Conservation (phyloP, 2,888 invertebrate species). For the Amaurobius ferox region DNA sequence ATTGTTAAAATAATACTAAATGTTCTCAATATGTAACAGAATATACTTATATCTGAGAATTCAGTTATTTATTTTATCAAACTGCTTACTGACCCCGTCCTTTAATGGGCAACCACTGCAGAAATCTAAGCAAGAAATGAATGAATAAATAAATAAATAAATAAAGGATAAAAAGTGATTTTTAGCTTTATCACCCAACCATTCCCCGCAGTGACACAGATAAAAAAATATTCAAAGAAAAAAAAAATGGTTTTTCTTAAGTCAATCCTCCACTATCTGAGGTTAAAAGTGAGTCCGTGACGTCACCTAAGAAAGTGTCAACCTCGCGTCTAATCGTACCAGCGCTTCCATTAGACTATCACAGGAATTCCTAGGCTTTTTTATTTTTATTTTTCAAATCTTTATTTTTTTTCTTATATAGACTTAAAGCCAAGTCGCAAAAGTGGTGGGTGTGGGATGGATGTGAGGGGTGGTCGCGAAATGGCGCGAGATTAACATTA, state of each 20-base stretch:
- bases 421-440: constrained; percentile 40
- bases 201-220: background rate
- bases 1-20: no score
- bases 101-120: no score
- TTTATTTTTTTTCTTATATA: constrained; percentile 37
- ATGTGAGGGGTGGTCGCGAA: constrained; percentile 13
- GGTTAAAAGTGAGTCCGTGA: constrained; percentile 69
- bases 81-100: no score
- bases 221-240: background rate
- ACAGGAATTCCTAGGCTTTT: constrained; percentile 48
- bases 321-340: constrained; percentile 58
- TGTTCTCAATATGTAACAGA: no score
- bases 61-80: no score
- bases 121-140: background rate
- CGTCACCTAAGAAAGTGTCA: constrained; percentile 67
- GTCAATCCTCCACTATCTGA: constrained; percentile 44
- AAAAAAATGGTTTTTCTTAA: background rate
- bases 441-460: constrained; percentile 27
- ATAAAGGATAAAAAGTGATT: constrained; percentile 5
- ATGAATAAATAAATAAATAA: constrained; percentile 14
- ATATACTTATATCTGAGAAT: no score
- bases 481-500: constrained; percentile 69
- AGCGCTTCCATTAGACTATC: constrained; percentile 68
- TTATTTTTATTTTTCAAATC: constrained; percentile 34
- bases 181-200: background rate